Base-by-base conservation (phyloP, 2,797 vertebrate genomes). In the Emydoidea blandingii region DNA sequence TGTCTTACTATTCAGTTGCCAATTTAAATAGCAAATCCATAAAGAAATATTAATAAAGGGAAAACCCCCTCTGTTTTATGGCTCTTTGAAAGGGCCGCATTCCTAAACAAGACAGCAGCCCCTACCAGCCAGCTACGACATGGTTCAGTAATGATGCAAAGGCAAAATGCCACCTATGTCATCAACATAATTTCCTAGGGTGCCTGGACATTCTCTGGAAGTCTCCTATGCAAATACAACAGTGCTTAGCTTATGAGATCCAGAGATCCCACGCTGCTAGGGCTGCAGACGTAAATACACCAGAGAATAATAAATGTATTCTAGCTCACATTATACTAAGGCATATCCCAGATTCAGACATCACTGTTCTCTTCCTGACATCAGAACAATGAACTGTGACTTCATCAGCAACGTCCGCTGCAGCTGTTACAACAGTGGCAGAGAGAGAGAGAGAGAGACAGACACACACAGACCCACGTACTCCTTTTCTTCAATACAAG, bases 401-500 rank as follows among this genome's bases (percentile, higher is more conserved):
- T 89, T 78, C 14, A 49, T 29, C 74, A 47, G 27, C 41, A 76
- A 27, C 18, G 12, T 84, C n/a, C 59, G 8, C 19, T 79, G 29
- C 5, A 18, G 19, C 50, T 89, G 81, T 85, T 9, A n/a, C 81
- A 23, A n/a, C 7, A 54, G 12, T 8, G 5, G 4, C 4, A 87
- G 76, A 88, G 34, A 90, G 79, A 87, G 76, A 88, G 34, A 90
- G 79, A 72, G 31, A 65, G 8, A 65, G 3, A n/a, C 7, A 65
- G 4, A 11, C 19, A 19, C 65, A 23, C 19, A 10, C n/a, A 27
- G 1, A 29, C 23, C 1, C 25, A 11, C 25, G 6, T 86, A 82
- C 6, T 53, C 5, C 23, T 84, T 81, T 29, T 1, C 21, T 5
- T 79, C 54, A 34, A 8, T 31, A 50, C 18, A n/a, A 65, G 44